Conservation (phyloP, 2,113 vertebrate species). For the Tupaia chinensis region DNA sequence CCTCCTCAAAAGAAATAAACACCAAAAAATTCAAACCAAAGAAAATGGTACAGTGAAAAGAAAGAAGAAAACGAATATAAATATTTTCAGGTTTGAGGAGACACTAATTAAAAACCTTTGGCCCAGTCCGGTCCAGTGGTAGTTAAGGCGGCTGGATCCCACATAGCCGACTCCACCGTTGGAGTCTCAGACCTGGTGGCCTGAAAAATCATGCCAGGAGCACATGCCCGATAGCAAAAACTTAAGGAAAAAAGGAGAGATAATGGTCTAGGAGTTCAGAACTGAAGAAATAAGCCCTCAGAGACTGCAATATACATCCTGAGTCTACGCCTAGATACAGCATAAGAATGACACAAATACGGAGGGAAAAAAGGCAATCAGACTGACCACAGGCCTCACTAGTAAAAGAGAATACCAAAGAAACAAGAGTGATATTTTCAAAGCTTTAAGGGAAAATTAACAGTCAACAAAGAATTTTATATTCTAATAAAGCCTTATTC, state of each 20-base stretch:
- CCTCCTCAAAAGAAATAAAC: not conserved
- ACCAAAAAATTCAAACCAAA: slow-evolving; percentile 36
- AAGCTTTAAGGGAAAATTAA: not conserved
- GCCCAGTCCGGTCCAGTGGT: too few relatives aligned
- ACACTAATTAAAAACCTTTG: not conserved
- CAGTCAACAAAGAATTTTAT: not conserved
- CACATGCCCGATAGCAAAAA: too few relatives aligned
- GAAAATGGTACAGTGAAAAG: not conserved
- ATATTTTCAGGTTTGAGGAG: not conserved
- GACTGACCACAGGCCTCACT: not conserved
- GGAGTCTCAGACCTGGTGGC: too few relatives aligned
- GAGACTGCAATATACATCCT: not conserved
- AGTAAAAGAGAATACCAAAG: not conserved
- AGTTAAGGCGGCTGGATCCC: too few relatives aligned
- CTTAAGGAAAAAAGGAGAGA: not conserved
- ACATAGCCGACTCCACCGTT: too few relatives aligned
- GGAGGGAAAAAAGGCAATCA: not conserved
- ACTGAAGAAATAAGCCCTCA: not conserved
- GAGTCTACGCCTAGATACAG: not conserved
- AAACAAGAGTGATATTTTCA: not conserved
- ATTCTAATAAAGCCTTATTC: not conserved
- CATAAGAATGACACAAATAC: not conserved
- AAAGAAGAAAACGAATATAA: not conserved
- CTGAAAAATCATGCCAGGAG: too few relatives aligned
- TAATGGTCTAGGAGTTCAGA: not conserved